These are phyloP conservation scores for Dendrolimus pini DNA, from an alignment of 2,888 invertebrate genomes.

Conservation along the genomic window DNA sequence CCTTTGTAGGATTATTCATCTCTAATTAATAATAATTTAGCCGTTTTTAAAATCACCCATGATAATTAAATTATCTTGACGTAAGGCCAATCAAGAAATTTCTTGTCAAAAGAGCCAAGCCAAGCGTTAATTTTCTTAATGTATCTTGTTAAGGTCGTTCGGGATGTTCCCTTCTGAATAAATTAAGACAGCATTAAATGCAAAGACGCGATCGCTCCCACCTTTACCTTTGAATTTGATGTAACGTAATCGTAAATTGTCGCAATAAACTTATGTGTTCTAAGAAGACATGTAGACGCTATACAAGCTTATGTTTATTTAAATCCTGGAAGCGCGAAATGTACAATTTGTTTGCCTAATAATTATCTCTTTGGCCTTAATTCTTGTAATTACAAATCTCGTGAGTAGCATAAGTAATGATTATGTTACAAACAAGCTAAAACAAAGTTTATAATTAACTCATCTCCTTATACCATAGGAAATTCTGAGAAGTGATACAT, in stretches of 20 bases:
- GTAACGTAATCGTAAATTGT: conserved; percentile 14
- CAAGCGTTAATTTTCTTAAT: conserved; percentile 66
- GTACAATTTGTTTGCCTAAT: not conserved
- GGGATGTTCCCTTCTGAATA: conserved; percentile 48
- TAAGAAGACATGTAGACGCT: not conserved
- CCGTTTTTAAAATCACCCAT: conserved; percentile 25
- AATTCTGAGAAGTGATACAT: not conserved
- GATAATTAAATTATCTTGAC: conserved; percentile 45
- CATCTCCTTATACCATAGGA: conserved; percentile 1
- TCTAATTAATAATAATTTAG: conserved; percentile 8
- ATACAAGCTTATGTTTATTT: not conserved
- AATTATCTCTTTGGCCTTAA: not conserved
- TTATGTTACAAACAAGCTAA: conserved; percentile 11
- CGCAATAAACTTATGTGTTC: conserved; percentile 2
- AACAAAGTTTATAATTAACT: conserved; percentile 3
- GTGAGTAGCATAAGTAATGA: conserved; percentile 6
- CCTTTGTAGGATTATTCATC: conserved; percentile 8
- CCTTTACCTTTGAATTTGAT: conserved; percentile 27
- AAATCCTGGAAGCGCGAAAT: not conserved
- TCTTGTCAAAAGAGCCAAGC: conserved; percentile 48
- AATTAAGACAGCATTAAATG: conserved; percentile 53
- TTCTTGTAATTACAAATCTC: not conserved
- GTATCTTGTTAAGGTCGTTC: conserved; percentile 55
- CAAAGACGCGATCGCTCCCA: conserved; percentile 42
- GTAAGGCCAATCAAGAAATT: conserved; percentile 59